Evolutionary conservation across 2,113 vertebrate genomes (phyloP), one percentile per base, ranked within the genome.

Genomic region (Tringa solitaria): DNA sequence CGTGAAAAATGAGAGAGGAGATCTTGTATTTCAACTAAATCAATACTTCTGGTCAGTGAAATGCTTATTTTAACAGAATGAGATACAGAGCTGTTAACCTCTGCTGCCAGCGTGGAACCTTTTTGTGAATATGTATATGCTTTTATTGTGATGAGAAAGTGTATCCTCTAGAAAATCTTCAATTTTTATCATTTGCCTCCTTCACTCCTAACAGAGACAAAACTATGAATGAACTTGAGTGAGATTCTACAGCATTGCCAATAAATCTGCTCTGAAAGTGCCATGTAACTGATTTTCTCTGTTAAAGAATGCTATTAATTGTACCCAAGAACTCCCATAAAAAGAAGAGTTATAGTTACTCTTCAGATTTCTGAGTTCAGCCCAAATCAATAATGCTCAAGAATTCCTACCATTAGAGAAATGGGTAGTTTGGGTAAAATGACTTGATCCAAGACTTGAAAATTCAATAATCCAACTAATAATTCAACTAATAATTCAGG

Each of bases 11-110:
- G 51, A 30, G 45, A 89, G 50, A 51, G 51, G 65, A 90, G 32
- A 46, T 78, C 91, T 92, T 89, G 2, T 56, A 51, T 95, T 97
- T 91, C 91, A 94, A 13, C 61, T 87, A 64, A 87, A 94, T 97
- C 87, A 81, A 89, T 94, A 67, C 48, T 68, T 89, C 60, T 70
- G 33, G 60, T 83, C 68, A 89, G 76, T 23, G 21, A 84, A 95
- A 54, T 84, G 84, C 95, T 92, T 88, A 67, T 90, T 83, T 91
- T 77, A 86, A 84, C 60, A 84, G 79, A 84, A 90, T 39, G 28
- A 67, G 67, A 28, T 65, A 67, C 56, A 54, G 53, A 78, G 50
- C 53, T 83, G 16, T 60, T 56, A 10, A 22, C 24, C 30, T 69
- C 17, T 39, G 48, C 74, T 57, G 39, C 33, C 45, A 8, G 30